Evolutionary conservation across 2,797 vertebrate genomes (phyloP).

Genomic region (Amblyopsis hoosieri): DNA sequence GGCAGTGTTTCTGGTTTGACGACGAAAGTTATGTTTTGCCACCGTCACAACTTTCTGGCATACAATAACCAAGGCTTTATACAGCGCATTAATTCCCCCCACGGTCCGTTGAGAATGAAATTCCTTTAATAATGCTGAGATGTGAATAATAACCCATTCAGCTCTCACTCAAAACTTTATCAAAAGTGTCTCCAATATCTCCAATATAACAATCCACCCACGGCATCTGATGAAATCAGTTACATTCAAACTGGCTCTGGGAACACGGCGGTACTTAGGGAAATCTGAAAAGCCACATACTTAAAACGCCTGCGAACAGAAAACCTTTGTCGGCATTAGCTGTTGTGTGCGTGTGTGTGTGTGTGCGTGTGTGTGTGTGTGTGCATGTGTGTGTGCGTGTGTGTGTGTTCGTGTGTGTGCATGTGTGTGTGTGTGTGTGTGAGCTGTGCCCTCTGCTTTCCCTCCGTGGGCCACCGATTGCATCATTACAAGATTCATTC

Average conservation of each 20-base stretch:
- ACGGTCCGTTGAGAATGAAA: conserved; percentile 12
- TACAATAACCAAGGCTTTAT: conserved; percentile 41
- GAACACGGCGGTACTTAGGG: conserved; percentile 26
- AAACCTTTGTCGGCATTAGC: too few relatives aligned
- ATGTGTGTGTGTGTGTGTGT: conserved; percentile 1
- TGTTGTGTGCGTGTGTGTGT: neutral
- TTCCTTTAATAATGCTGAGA: conserved; percentile 9
- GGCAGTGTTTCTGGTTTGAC: conserved; percentile 31
- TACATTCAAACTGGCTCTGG: conserved; percentile 2
- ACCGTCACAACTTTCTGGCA: conserved; percentile 43
- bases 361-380: neutral
- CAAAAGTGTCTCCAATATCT: neutral
- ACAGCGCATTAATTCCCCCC: conserved; percentile 43
- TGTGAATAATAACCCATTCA: neutral
- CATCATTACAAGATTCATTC: conserved; percentile 64
- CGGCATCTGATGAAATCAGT: conserved; percentile 18
- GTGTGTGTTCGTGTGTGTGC: neutral
- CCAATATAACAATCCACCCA: neutral
- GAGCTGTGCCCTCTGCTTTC: conserved; percentile 36
- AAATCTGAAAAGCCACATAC: conserved; percentile 32
- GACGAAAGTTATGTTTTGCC: conserved; percentile 40
- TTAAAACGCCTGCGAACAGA: conserved; percentile 37
- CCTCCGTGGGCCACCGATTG: conserved; percentile 59
- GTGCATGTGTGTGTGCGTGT: neutral
- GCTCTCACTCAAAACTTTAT: conserved; percentile 11